Percentiles rank a stretch among this genome's conserved stretches.
These are phyloP conservation scores for Centropristis striata DNA, from an alignment of 2,113 vertebrate genomes.

Conservation along the genomic window DNA sequence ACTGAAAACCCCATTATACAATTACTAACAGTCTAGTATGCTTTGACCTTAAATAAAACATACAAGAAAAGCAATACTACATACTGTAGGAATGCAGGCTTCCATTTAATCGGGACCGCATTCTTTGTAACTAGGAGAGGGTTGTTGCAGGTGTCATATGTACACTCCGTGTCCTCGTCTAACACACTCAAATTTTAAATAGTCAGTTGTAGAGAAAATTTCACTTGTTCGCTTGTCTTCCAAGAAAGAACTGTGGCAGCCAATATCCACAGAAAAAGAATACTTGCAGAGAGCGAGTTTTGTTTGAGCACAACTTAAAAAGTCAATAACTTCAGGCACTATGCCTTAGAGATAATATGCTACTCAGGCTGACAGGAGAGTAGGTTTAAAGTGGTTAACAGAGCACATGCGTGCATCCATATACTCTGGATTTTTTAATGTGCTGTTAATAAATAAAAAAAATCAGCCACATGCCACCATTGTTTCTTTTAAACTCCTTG, in stretches of 20 bases:
- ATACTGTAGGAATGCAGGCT: constrained; percentile 14
- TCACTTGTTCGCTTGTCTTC: neutral
- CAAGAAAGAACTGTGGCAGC: constrained; percentile 8
- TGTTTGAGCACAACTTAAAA: constrained; percentile 16
- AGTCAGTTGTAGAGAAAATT: neutral
- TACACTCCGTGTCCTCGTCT: neutral
- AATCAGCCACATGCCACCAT: neutral
- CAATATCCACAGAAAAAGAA: neutral
- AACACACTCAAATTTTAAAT: constrained; percentile 13
- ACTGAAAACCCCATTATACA: neutral
- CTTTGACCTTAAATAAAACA: neutral
- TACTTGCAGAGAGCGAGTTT: neutral
- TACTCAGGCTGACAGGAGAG: constrained; percentile 5
- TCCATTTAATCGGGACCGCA: constrained; percentile 10
- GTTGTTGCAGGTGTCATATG: neutral
- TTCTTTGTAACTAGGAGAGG: constrained; percentile 15
- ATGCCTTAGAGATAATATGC: constrained; percentile 13
- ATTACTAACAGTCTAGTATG: neutral
- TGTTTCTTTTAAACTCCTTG: neutral
- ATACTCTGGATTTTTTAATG: neutral
- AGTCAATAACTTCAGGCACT: constrained; percentile 31
- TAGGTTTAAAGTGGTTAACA: constrained; percentile 15
- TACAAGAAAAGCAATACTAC: neutral
- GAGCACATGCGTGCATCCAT: neutral
- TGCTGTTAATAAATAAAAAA: neutral